phyloP scores from a whole-genome alignment of 2,113 vertebrate genomes.

The Bubo blakistoni region DNA sequence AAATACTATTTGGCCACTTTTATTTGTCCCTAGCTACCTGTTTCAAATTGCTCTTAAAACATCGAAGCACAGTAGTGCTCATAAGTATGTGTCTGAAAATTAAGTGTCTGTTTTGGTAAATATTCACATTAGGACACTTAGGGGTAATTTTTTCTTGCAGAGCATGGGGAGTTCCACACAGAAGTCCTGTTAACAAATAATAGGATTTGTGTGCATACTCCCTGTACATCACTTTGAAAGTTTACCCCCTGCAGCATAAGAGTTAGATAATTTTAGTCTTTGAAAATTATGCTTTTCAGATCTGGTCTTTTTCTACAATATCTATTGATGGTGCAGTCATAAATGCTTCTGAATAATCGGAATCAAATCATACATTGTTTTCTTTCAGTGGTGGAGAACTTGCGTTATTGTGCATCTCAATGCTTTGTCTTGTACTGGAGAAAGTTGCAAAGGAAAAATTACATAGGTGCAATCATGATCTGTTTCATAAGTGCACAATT shows the following conservation, averaged over 20 bases:
- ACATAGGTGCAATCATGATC: not conserved
- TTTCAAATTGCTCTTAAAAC: not conserved
- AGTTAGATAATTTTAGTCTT: conserved; percentile 30
- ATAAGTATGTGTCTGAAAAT: conserved; percentile 18
- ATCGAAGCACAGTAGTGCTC: not conserved
- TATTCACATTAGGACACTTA: conserved; percentile 13
- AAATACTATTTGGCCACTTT: not conserved
- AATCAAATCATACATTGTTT: not conserved
- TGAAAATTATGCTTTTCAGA: conserved; percentile 25
- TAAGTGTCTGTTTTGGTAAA: conserved; percentile 44
- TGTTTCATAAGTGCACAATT: not conserved
- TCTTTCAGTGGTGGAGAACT: not conserved
- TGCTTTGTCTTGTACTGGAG: not conserved
- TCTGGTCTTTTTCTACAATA: not conserved
- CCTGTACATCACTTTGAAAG: conserved; percentile 29
- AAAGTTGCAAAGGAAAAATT: not conserved
- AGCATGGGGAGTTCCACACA: not conserved
- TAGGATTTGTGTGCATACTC: conserved; percentile 38
- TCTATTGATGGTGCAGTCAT: conserved; percentile 3
- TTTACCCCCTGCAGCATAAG: conserved; percentile 30
- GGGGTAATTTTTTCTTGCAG: conserved; percentile 3
- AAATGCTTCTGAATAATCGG: not conserved
- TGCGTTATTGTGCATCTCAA: not conserved
- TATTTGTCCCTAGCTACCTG: not conserved
- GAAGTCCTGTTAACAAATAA: conserved; percentile 56